phyloP scores from a whole-genome alignment of 2,113 vertebrate species.

The Crotalus helleri region DNA sequence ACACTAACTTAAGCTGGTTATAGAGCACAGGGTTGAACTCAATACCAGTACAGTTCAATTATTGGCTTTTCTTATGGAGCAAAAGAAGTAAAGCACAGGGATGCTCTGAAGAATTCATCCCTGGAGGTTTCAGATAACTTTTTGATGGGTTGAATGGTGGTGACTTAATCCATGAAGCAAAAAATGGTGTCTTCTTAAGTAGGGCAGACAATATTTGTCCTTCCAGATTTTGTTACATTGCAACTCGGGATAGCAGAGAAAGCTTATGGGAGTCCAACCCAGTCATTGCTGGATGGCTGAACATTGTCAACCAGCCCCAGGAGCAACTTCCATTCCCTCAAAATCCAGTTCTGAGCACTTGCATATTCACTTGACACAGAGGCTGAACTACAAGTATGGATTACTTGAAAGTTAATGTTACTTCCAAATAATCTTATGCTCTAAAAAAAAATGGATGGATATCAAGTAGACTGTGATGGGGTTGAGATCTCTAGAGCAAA shows the following conservation, averaged over 20 bases:
- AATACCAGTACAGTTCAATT: not conserved
- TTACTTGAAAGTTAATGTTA: not conserved
- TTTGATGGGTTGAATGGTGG: not conserved
- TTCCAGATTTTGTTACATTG: not conserved
- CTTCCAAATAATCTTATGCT: not conserved
- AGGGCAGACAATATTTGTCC: not conserved
- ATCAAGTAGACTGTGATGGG: not conserved
- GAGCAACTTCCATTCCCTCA: not conserved
- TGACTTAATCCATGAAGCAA: not conserved
- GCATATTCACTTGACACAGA: not conserved
- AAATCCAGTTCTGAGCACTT: not conserved
- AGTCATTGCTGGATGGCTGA: not conserved
- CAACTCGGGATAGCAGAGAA: not conserved
- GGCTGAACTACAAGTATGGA: not conserved
- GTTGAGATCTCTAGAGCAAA: not conserved
- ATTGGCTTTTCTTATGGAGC: not conserved
- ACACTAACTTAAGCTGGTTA: not conserved
- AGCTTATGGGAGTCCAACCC: not conserved
- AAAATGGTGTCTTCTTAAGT: not conserved
- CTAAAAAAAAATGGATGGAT: not conserved
- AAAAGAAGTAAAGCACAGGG: not conserved
- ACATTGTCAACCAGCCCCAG: not conserved
- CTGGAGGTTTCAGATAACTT: not conserved
- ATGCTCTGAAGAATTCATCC: not conserved
- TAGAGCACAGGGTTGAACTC: not conserved